Evolutionary conservation across 2,113 vertebrate genomes (phyloP).

Genomic region (Channa argus): DNA sequence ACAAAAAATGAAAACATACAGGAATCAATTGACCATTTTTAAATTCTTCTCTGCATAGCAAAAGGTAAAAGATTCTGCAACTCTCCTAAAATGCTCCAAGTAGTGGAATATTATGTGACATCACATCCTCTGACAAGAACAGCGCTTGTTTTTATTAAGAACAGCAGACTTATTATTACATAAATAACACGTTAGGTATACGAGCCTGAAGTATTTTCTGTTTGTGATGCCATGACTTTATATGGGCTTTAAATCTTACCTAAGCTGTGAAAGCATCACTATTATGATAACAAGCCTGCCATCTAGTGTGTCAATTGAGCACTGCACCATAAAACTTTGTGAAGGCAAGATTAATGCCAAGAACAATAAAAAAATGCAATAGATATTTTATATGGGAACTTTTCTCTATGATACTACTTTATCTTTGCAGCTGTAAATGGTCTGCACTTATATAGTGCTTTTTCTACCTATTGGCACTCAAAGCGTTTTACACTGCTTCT

Average conservation of each 20-base stretch:
- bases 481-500: no score
- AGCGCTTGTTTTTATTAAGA: not conserved
- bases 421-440: no score
- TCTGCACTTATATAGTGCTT: no score
- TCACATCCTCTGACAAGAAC: not conserved
- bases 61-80: not conserved
- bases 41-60: not conserved
- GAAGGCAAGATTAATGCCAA: not conserved
- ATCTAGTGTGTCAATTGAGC: slow-evolving; percentile 65
- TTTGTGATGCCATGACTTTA: slow-evolving; percentile 22
- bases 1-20: not conserved
- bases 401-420: not conserved
- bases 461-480: no score
- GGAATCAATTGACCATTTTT: not conserved
- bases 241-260: not conserved
- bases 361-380: not conserved
- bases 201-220: slow-evolving; percentile 29
- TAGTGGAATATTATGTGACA: not conserved
- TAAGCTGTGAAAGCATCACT: not conserved
- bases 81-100: not conserved
- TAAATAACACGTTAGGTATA: slow-evolving; percentile 10
- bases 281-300: slow-evolving; percentile 66
- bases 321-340: slow-evolving; percentile 13
- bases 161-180: slow-evolving; percentile 23
- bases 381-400: not conserved